Evolutionary conservation across 2,113 vertebrate species (phyloP).

Genomic region (Crotalus viridis): DNA sequence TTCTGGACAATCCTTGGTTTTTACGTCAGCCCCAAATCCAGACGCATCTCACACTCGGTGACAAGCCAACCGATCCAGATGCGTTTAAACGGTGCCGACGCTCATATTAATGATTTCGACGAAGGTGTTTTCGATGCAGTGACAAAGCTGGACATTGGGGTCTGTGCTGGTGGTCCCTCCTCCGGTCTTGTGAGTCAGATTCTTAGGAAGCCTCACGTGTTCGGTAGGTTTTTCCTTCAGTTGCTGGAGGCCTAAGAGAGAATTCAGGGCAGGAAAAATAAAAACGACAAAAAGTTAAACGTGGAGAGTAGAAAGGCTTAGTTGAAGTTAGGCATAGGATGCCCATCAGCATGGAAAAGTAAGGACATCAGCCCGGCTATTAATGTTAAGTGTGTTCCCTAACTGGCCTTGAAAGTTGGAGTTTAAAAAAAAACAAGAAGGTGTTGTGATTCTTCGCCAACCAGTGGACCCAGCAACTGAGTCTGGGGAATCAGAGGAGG

Average conservation of each 20-base stretch:
- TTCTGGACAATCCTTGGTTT: conserved; percentile 26
- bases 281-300: background rate
- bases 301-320: background rate
- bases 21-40: conserved; percentile 20
- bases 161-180: conserved; percentile 79
- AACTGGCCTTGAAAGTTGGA: too few species aligned
- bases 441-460: too few species aligned
- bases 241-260: conserved; percentile 83
- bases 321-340: background rate
- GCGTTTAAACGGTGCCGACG: conserved; percentile 76
- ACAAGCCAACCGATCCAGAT: background rate
- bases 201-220: conserved; percentile 68
- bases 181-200: conserved; percentile 70
- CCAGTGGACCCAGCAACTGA: too few species aligned
- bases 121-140: conserved; percentile 91
- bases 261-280: conserved; percentile 7
- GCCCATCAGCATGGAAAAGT: too few species aligned
- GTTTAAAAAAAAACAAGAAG: too few species aligned
- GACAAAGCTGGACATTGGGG: conserved; percentile 91
- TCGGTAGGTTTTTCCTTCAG: conserved; percentile 85
- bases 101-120: conserved; percentile 93
- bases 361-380: too few species aligned
- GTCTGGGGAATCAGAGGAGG: too few species aligned
- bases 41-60: background rate
- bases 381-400: too few species aligned